Evolutionary conservation across 2,888 invertebrate genomes (phyloP).

Genomic region (Caenorhabditis angaria): DNA sequence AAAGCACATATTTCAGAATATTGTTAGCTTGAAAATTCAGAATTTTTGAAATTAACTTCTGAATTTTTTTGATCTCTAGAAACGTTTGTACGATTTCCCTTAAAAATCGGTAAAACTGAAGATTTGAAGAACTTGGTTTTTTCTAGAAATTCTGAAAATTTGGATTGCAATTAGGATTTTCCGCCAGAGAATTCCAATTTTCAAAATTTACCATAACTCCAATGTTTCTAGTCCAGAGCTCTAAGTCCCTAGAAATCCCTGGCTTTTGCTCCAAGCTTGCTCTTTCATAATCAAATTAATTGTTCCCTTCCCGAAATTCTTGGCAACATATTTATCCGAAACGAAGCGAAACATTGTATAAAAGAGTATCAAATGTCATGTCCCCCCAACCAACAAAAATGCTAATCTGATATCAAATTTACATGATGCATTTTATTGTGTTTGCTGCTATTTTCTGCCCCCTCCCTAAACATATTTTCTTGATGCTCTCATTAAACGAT

Average conservation of each 20-base stretch:
- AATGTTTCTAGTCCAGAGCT: neutral
- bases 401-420: slow-evolving; percentile 33
- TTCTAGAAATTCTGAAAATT: no score
- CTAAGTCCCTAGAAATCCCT: slow-evolving; percentile 13
- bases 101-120: no score
- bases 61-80: no score
- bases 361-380: slow-evolving; percentile 37
- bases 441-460: slow-evolving; percentile 27
- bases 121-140: no score
- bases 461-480: slow-evolving; percentile 1
- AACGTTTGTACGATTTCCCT: no score
- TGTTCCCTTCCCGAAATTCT: neutral
- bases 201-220: neutral
- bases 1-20: no score
- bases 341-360: slow-evolving; percentile 9
- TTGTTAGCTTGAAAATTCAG: no score
- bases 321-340: slow-evolving; percentile 17
- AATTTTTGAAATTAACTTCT: no score
- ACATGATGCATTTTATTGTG: neutral
- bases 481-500: slow-evolving; percentile 35
- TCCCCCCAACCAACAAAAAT: slow-evolving; percentile 33
- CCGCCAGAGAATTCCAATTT: no score
- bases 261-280: slow-evolving; percentile 16
- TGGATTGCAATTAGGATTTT: no score
- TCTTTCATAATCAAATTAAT: neutral